Evolutionary conservation across 2,888 invertebrate genomes (phyloP), one percentile per base, ranked within the genome.

Genomic region (Cephus sareptanus): DNA sequence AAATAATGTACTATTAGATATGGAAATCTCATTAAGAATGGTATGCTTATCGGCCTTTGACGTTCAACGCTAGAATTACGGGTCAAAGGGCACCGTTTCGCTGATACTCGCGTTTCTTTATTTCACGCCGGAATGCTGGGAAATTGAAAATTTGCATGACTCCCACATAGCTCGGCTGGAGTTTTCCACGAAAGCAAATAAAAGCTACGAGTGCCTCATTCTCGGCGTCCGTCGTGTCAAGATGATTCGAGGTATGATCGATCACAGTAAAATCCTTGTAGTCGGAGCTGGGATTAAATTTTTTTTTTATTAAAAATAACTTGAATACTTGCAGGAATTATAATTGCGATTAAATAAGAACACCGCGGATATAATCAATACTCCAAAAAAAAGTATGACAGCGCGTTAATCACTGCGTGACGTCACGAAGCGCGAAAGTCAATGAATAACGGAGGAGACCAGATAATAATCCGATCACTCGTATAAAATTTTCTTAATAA

Each of bases 11-110:
- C 34, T 73, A 74, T 77, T 76, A 77, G 73, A 82, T 83, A 80
- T 75, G 77, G 68, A 37, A 80, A 56, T 83, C 82, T 81, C 80
- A 83, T 83, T 82, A 82, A 81, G 79, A 79, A 75, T 73, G 71
- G 30, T 23, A 73, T 75, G 73, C 56, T 56, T 23, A 56, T 56
- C 15, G 15, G 0, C 15, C 40, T 40, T 6, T 40, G 56, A 23
- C 56, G 40, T 9, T 56, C 23, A 2, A 56, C 2, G 9, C 1
- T 9, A 56, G 23, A 56, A 23, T 23, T 23, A 23, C 56, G 23
- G 56, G 56, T 56, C 56, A 56, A 56, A 56, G 56, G 56, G 56
- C 23, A 9, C 56, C 23, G 56, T 56, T 23, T 9, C 56, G 23
- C 56, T 23, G 56, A 23, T 56, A 56, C 9, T 56, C 6, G 23